Percentiles rank a stretch among this genome's conserved stretches.
phyloP scores from a whole-genome alignment of 2,797 vertebrate species.

The Esox masquinongy region DNA sequence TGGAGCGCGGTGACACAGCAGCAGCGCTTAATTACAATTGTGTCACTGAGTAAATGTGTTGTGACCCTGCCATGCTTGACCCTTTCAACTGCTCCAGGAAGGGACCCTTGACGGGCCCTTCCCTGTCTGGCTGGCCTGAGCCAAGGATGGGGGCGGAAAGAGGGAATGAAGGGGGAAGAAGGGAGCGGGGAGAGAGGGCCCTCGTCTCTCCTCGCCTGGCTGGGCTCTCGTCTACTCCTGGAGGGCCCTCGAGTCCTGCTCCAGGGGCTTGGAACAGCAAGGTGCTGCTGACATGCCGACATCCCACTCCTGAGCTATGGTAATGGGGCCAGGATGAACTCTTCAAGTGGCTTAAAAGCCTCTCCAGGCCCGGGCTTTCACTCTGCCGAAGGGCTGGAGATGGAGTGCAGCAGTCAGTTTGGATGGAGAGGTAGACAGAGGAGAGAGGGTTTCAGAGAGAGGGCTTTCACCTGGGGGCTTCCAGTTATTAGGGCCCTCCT shows the following conservation, averaged over 20 bases:
- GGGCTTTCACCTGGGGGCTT: constrained; percentile 21
- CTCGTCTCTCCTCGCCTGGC: constrained; percentile 16
- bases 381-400: constrained; percentile 38
- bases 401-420: constrained; percentile 38
- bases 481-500: constrained; percentile 37
- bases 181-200: constrained; percentile 40
- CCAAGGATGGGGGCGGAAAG: neutral
- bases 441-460: constrained; percentile 14
- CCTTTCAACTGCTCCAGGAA: constrained; percentile 31
- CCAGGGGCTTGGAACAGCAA: constrained; percentile 35
- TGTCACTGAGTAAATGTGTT: constrained; percentile 85
- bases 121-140: constrained; percentile 23
- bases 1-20: constrained; percentile 81
- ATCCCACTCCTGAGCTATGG: constrained; percentile 58
- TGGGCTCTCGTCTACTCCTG: constrained; percentile 44
- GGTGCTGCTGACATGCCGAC: constrained; percentile 40
- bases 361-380: constrained; percentile 47
- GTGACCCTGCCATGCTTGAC: constrained; percentile 71
- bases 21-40: constrained; percentile 85
- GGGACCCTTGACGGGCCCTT: constrained; percentile 43
- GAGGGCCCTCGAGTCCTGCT: constrained; percentile 51
- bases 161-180: constrained; percentile 49
- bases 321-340: constrained; percentile 78
- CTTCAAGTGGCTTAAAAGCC: constrained; percentile 72
- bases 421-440: constrained; percentile 24